A percentile compares a stretch with the other conserved stretches of the same genome.
Conservation (phyloP, 2,113 vertebrate species). For the Spheniscus mendiculus region DNA sequence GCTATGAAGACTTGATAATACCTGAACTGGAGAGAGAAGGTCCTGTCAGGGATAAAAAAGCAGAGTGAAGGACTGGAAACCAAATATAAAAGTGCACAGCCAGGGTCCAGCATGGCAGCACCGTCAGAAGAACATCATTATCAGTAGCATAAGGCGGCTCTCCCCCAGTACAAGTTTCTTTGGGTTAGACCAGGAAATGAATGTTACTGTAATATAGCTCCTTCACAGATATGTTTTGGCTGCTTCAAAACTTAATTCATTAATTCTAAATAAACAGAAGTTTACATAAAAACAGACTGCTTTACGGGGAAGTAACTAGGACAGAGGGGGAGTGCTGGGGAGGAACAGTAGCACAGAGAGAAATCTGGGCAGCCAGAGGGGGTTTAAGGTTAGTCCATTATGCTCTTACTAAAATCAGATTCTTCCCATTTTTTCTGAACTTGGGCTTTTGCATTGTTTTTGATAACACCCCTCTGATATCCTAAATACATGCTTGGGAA, state of each 20-base stretch:
- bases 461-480: background rate
- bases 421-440: background rate
- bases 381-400: background rate
- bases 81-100: background rate
- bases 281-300: background rate
- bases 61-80: background rate
- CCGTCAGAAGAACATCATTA: background rate
- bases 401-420: background rate
- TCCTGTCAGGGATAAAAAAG: background rate
- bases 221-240: background rate
- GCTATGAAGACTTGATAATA: background rate
- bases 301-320: background rate
- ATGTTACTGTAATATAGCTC: background rate
- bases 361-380: background rate
- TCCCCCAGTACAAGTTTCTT: background rate
- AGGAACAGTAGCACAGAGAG: background rate
- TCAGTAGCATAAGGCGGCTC: fast-evolving
- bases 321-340: background rate
- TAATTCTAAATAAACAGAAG: background rate
- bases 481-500: background rate
- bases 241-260: background rate
- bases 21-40: background rate
- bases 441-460: background rate
- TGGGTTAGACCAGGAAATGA: background rate
- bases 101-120: background rate